Base-by-base conservation (phyloP, 1,140 invertebrate species). In the Lysiphlebus fabarum region DNA sequence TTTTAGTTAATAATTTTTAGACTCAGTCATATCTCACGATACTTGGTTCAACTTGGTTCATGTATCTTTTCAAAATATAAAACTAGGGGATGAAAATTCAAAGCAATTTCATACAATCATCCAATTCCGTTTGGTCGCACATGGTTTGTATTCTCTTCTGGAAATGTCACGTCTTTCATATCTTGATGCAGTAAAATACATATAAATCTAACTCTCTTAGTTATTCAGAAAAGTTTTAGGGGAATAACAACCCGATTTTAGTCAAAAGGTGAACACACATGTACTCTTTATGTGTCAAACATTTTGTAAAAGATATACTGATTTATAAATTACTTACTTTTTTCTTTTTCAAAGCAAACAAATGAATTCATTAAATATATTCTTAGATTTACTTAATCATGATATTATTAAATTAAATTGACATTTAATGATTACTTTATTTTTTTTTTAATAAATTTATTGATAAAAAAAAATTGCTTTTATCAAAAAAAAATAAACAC, bases 21-120 rank as follows among this genome's bases (percentile, higher is more conserved):
- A 6, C 17, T 36, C 42, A 17, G 33, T 37, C 45, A 14, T 45
- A 10, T 12, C 12, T 33, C 43, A 57, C 36, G n/a, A 14, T 48
- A 49, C 14, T 42, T 37, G 56, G n/a, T n/a, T n/a, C n/a, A n/a
- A n/a, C n/a, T n/a, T n/a, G n/a, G 47, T 12, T 45, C 62, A 44
- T 56, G 45, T 45, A 14, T 41, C 47, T 51, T 49, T 59, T 62
- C 53, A 59, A 26, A 26, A 26, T 2, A 17, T 2, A 62, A 62
- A 59, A 48, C n/a, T n/a, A n/a, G n/a, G 54, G 53, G 54, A 60
- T 60, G 57, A 71, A n/a, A 70, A 70, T 61, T 67, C 65, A 68
- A 64, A 63, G 67, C 62, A 69, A 70, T 72, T 65, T 69, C 51
- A 64, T 67, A 60, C 70, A 72, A 75, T 73, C 65, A 72, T 70